Evolutionary conservation across 1,140 invertebrate genomes (phyloP), one percentile per base, ranked within the genome.

Genomic region (Eufriesea mexicana): DNA sequence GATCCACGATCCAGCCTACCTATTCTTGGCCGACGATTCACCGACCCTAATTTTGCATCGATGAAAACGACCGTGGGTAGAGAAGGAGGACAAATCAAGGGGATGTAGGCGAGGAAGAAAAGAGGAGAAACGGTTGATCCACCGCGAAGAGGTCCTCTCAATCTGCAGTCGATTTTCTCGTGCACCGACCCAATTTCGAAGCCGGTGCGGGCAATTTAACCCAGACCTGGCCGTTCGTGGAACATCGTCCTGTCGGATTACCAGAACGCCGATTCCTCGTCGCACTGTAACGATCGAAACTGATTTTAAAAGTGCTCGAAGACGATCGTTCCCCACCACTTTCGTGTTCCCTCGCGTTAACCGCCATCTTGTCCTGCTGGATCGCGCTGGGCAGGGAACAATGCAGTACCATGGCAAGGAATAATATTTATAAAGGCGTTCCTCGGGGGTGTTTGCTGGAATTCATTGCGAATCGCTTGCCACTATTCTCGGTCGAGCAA

Each of bases 111-210:
- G 49, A 8, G 68, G 14, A 23, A 6, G 45, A 5, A 10, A 5
- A 57, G 18, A 28, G n/a, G 7, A 23, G 75, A n/a, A 25, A 64
- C 42, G 64, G 51, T 78, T 81, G 89, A 88, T 85, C 86, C 84
- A 70, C 80, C 70, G 84, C 66, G 85, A 78, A 76, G 79, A 71
- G 85, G 73, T 86, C 84, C 67, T 77, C 86, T 89, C 88, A 88
- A 89, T 89, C 88, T 79, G 74, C 84, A 89, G 86, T 89, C 87
- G 88, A 89, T 89, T 89, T 89, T 89, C 88, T 80, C 87, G 88
- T 89, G 88, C 88, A 88, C 80, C 88, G 88, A 89, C 88, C 88
- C 87, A 89, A 89, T 89, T 89, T 89, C 86, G 78, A 81, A 70
- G 18, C 74, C 64, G 68, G 83, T 84, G 86, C 87, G 89, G 89